phyloP scores from a whole-genome alignment of 2,797 vertebrate species.

The Myotis vivesi region DNA sequence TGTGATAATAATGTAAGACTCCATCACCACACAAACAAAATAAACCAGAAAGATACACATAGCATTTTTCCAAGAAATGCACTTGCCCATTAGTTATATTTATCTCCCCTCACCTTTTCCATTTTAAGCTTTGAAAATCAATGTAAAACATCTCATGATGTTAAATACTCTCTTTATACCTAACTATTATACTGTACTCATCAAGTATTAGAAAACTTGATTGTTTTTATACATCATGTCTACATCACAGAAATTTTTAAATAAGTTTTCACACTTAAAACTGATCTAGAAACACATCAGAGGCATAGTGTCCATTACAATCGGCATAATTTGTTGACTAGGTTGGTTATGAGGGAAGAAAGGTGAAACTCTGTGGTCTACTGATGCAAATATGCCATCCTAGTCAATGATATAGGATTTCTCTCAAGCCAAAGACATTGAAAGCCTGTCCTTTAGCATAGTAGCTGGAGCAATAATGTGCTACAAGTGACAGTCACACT shows the following conservation, averaged over 20 bases:
- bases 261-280: background rate
- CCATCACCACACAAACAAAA: slow-evolving; percentile 32
- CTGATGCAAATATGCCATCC: background rate
- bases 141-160: background rate
- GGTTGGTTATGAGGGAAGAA: background rate
- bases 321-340: background rate
- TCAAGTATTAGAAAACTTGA: background rate
- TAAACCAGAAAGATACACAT: background rate
- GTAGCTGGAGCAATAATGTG: background rate
- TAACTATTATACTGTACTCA: background rate
- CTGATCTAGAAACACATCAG: background rate
- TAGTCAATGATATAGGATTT: background rate
- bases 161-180: background rate
- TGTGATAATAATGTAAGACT: background rate
- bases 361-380: background rate
- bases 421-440: background rate
- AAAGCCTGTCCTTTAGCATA: background rate
- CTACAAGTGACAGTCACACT: background rate
- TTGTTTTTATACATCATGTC: background rate
- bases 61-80: background rate
- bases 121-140: slow-evolving; percentile 33
- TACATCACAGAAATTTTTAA: background rate
- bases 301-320: background rate
- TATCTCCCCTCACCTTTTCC: background rate
- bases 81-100: background rate